phyloP scores from a whole-genome alignment of 2,113 vertebrate genomes.

The Phylloscopus trochiloides region DNA sequence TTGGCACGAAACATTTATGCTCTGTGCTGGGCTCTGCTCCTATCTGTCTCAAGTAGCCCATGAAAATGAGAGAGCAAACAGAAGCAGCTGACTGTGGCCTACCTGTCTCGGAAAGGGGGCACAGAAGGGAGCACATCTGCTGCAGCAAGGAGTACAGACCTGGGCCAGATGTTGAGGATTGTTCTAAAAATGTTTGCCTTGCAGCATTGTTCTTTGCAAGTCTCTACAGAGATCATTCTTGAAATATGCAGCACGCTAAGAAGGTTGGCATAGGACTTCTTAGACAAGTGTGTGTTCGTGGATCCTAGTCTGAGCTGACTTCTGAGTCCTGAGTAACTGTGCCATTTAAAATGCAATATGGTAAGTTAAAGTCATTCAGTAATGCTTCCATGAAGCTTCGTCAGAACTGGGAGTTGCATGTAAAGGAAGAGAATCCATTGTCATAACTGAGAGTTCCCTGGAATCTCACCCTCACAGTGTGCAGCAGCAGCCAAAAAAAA shows the following conservation, averaged over 20 bases:
- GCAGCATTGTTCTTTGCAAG: background rate
- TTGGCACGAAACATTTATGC: background rate
- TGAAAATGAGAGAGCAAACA: conserved; percentile 37
- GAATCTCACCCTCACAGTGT: background rate
- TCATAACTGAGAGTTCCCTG: background rate
- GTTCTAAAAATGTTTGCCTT: background rate
- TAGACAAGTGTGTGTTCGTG: background rate
- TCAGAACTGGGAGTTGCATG: background rate
- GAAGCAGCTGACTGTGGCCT: conserved; percentile 1
- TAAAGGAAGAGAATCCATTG: background rate
- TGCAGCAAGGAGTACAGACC: background rate
- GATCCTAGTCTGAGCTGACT: background rate
- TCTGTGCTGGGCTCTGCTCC: conserved; percentile 2
- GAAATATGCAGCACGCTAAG: background rate
- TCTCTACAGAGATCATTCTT: background rate
- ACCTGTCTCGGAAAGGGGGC: background rate
- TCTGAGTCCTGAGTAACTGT: background rate
- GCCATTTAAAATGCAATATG: background rate
- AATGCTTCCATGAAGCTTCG: background rate
- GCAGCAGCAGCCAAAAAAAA: background rate
- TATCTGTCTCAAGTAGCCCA: conserved; percentile 11
- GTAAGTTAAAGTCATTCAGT: background rate
- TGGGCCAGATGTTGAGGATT: background rate
- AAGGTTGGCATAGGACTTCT: background rate
- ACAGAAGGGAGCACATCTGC: background rate